These are phyloP conservation scores for Rhogogaster chlorosoma DNA, from an alignment of 2,888 invertebrate genomes.

Conservation along the genomic window DNA sequence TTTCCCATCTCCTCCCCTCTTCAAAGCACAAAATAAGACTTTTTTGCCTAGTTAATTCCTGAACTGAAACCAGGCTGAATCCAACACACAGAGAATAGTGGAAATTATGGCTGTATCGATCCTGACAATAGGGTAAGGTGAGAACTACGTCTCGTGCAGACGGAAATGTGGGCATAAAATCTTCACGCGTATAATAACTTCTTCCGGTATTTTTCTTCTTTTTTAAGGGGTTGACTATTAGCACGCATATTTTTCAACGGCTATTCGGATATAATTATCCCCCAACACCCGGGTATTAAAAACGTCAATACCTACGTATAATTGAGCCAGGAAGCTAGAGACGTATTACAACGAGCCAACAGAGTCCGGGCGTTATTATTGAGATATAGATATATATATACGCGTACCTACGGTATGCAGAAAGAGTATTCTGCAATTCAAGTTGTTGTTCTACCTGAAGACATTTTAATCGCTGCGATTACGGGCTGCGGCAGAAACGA, in stretches of 20 bases:
- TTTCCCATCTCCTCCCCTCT: not conserved
- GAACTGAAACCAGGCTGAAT: conserved; percentile 3
- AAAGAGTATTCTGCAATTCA: conserved; percentile 45
- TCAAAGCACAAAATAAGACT: not conserved
- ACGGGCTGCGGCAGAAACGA: conserved; percentile 57
- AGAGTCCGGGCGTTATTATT: conserved; percentile 15
- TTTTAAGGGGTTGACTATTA: not conserved
- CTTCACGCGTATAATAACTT: conserved; percentile 33
- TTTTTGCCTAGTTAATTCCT: not conserved
- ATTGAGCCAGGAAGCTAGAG: conserved; percentile 19
- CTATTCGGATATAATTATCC: conserved; percentile 26
- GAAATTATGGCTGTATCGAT: conserved; percentile 13
- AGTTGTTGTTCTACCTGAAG: conserved; percentile 61
- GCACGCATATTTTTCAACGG: conserved; percentile 12
- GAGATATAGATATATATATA: not conserved
- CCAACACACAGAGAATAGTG: not conserved
- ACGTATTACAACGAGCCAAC: not conserved
- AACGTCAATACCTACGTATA: conserved; percentile 33
- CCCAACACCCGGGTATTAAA: not conserved
- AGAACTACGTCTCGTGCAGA: conserved; percentile 16
- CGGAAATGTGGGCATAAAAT: conserved; percentile 23
- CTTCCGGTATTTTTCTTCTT: conserved; percentile 19
- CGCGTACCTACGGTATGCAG: not conserved
- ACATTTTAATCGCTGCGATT: conserved; percentile 71
- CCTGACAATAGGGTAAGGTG: not conserved